Conservation (phyloP, 2,113 vertebrate genomes). For the Salvelinus fontinalis region DNA sequence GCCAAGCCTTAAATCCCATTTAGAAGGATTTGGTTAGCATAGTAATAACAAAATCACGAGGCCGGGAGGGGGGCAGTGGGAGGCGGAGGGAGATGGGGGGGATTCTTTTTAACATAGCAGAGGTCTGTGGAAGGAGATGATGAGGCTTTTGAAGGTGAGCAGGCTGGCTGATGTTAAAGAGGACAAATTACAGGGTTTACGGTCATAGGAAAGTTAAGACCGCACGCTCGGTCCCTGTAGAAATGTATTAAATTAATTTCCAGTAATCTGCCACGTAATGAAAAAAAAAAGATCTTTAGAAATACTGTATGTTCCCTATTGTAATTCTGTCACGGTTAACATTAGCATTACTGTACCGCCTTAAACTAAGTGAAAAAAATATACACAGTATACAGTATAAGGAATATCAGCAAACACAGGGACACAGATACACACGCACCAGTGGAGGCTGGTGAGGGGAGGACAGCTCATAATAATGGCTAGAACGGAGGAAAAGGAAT, state of each 20-base stretch:
- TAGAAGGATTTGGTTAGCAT: slow-evolving; percentile 84
- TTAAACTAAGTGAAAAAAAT: too few relatives aligned
- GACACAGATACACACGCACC: not conserved
- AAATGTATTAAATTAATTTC: not conserved
- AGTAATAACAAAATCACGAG: slow-evolving; percentile 83
- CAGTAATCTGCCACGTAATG: not conserved
- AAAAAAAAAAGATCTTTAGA: not conserved
- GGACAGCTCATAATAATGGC: too few relatives aligned
- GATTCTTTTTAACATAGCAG: slow-evolving; percentile 62
- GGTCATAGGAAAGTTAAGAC: slow-evolving; percentile 23
- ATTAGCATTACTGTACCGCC: too few relatives aligned
- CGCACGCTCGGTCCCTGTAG: not conserved
- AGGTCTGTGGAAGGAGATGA: slow-evolving; percentile 50
- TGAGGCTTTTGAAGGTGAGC: slow-evolving; percentile 71
- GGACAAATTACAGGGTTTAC: slow-evolving; percentile 67
- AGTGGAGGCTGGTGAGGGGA: too few relatives aligned
- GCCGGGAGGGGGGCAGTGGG: slow-evolving; percentile 45
- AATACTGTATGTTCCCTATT: too few relatives aligned
- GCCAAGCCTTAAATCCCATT: slow-evolving; percentile 81
- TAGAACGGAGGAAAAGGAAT: too few relatives aligned
- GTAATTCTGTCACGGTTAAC: too few relatives aligned
- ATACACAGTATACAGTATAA: too few relatives aligned
- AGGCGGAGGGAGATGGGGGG: slow-evolving; percentile 27
- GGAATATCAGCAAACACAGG: not conserved
- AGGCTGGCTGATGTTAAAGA: slow-evolving; percentile 66